These are phyloP conservation scores for Mechanitis mazaeus DNA, from an alignment of 2,888 invertebrate species.

Conservation along the genomic window DNA sequence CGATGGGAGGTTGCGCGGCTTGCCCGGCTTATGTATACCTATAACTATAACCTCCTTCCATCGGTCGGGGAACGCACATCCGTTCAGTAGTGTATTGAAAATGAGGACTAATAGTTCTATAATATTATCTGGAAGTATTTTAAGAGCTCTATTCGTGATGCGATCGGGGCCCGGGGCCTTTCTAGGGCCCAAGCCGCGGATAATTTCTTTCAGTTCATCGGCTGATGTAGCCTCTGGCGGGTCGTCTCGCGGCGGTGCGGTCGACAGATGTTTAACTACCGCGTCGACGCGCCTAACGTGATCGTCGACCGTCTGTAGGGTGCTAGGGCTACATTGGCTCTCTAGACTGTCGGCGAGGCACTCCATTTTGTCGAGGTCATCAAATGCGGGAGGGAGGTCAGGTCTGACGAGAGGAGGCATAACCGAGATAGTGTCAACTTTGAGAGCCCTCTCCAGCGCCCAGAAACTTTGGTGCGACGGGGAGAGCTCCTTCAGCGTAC, in stretches of 20 bases:
- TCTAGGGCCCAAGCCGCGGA: constrained; percentile 10
- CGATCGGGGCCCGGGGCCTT: constrained; percentile 21
- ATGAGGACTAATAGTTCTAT: constrained; percentile 10
- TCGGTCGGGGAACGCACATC: constrained; percentile 10
- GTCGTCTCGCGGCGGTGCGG: not conserved
- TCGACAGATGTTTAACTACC: not conserved
- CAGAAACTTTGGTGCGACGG: not conserved
- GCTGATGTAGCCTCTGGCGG: not conserved
- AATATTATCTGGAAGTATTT: constrained; percentile 7
- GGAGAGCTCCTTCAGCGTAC: not conserved
- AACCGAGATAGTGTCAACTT: not conserved
- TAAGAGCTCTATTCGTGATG: constrained; percentile 15
- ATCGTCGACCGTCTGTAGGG: not conserved
- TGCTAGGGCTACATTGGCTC: constrained; percentile 14
- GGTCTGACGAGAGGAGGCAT: not conserved
- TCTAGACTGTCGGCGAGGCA: constrained; percentile 17
- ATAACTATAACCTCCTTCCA: constrained; percentile 28
- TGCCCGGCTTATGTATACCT: constrained; percentile 16
- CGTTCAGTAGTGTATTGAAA: constrained; percentile 14
- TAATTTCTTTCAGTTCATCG: not conserved
- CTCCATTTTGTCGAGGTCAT: constrained; percentile 13
- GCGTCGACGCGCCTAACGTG: constrained; percentile 10
- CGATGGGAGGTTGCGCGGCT: constrained; percentile 6
- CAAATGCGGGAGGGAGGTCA: not conserved
- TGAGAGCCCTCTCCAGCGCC: not conserved